These are phyloP conservation scores for Spodoptera littoralis DNA, from an alignment of 2,888 invertebrate species.

Conservation along the genomic window DNA sequence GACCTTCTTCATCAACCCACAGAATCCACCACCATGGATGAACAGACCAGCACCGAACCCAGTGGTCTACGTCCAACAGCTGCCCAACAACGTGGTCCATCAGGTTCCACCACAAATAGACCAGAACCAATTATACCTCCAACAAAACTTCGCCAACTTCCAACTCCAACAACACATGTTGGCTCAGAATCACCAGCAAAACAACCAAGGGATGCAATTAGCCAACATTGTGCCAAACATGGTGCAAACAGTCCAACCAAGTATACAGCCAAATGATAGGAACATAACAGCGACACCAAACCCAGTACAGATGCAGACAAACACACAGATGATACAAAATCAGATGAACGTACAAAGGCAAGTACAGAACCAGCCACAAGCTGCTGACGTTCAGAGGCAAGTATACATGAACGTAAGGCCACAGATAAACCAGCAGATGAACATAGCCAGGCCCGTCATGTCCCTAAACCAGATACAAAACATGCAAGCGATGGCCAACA, in stretches of 20 bases:
- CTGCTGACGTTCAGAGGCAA: conserved; percentile 52
- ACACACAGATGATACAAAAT: conserved; percentile 51
- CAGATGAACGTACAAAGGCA: conserved; percentile 47
- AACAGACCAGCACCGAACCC: conserved; percentile 74
- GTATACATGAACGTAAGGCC: conserved; percentile 52
- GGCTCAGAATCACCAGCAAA: conserved; percentile 64
- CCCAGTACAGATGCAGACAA: conserved; percentile 50
- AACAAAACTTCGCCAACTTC: conserved; percentile 74
- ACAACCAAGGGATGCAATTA: conserved; percentile 62
- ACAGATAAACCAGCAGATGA: conserved; percentile 54
- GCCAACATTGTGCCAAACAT: conserved; percentile 63
- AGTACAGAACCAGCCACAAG: conserved; percentile 51
- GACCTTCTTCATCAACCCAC: conserved; percentile 78
- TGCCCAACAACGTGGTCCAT: conserved; percentile 74
- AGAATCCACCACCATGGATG: conserved; percentile 84
- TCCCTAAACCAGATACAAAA: conserved; percentile 51
- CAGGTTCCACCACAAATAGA: conserved; percentile 74
- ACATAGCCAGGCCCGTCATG: conserved; percentile 52
- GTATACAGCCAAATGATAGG: conserved; percentile 50
- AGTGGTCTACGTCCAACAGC: conserved; percentile 80
- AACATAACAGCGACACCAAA: conserved; percentile 47
- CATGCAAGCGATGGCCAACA: conserved; percentile 43
- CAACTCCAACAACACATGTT: conserved; percentile 75
- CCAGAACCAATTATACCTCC: conserved; percentile 77
- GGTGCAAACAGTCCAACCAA: conserved; percentile 62